Percentiles rank a stretch among this genome's conserved stretches.
These are phyloP conservation scores for Drosophila helvetica DNA, from an alignment of 2,888 invertebrate species.

Conservation along the genomic window DNA sequence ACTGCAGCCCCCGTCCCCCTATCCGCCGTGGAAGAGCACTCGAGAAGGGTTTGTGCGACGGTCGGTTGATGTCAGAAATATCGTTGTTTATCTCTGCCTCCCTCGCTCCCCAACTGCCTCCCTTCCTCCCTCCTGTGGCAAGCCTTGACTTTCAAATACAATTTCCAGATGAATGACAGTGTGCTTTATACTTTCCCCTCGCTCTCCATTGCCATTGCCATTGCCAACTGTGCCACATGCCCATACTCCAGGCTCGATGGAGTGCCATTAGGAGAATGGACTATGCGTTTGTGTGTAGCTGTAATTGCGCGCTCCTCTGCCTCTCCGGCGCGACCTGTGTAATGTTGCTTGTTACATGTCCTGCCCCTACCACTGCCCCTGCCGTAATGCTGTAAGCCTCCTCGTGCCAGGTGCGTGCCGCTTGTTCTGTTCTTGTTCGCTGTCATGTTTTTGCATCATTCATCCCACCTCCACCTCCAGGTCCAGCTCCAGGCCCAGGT, in stretches of 20 bases:
- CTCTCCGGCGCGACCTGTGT: not conserved
- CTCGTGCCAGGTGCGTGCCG: slow-evolving; percentile 3
- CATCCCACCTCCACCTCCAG: not conserved
- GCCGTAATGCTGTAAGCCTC: not conserved
- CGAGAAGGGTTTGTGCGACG: too few species aligned
- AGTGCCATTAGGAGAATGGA: not conserved
- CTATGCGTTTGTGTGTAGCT: slow-evolving; percentile 4
- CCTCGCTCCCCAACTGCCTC: too few species aligned
- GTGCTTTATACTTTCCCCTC: not conserved
- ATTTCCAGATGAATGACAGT: not conserved
- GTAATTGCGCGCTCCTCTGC: slow-evolving; percentile 12
- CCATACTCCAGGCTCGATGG: not conserved
- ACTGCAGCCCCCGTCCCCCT: too few species aligned
- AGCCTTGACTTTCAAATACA: too few species aligned
- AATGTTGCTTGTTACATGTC: slow-evolving; percentile 8
- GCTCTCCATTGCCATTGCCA: not conserved
- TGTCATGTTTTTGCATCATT: not conserved
- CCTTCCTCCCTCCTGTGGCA: too few species aligned
- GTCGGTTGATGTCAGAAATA: too few species aligned
- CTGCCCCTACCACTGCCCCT: not conserved
- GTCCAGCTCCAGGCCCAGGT: too few species aligned
- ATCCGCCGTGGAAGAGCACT: too few species aligned
- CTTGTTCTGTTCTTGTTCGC: not conserved
- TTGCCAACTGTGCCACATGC: not conserved
- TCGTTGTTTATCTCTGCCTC: too few species aligned